Conservation (phyloP, 1,140 invertebrate genomes). For the Notospermus geniculatus region DNA sequence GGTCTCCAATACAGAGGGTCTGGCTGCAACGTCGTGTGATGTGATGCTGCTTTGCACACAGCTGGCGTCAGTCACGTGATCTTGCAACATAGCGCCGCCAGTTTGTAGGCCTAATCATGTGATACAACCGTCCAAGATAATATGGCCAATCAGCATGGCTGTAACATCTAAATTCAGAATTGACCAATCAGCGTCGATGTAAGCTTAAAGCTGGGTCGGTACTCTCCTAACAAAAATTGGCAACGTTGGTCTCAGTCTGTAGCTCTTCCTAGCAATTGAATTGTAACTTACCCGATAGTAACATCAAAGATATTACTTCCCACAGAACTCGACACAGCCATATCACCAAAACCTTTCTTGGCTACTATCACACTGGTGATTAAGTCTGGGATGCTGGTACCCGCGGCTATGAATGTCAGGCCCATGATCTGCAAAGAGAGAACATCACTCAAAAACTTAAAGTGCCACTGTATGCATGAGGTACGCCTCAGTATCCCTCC, state of each 20-base stretch:
- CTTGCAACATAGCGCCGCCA: not conserved
- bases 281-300: conserved; percentile 52
- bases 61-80: not conserved
- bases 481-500: no score
- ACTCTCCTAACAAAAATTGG: no score
- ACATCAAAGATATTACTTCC: conserved; percentile 57
- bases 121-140: no score
- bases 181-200: no score
- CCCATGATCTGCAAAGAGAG: conserved; percentile 58
- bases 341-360: conserved; percentile 55
- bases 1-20: no score
- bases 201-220: no score
- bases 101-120: not conserved
- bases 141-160: no score
- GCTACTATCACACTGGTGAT: conserved; percentile 60
- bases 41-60: no score
- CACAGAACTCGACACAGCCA: conserved; percentile 56
- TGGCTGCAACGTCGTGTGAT: no score
- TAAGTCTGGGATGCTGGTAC: conserved; percentile 59
- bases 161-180: no score
- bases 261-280: not conserved
- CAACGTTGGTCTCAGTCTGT: not conserved
- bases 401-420: conserved; percentile 58
- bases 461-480: no score
- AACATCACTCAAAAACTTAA: no score